Evolutionary conservation across 2,797 vertebrate species (phyloP).

Genomic region (Hapalemur alaotrensis): DNA sequence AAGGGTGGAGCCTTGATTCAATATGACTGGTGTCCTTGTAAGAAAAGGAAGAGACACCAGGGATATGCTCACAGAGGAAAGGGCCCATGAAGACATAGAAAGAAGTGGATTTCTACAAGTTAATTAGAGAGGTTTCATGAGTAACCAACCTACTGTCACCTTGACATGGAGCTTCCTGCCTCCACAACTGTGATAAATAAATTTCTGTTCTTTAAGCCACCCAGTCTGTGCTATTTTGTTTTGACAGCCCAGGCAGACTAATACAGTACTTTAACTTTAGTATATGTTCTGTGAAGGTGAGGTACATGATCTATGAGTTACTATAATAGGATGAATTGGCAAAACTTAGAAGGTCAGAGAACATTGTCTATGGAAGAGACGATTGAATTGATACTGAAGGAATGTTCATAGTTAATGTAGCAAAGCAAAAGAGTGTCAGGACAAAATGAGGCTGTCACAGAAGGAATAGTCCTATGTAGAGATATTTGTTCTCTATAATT

Average conservation of each 20-base stretch:
- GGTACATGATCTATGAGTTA: neutral
- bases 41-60: too few species aligned
- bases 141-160: neutral
- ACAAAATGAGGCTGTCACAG: neutral
- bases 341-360: neutral
- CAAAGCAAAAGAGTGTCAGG: neutral
- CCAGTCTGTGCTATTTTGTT: neutral
- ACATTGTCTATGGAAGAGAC: neutral
- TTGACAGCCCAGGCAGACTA: neutral
- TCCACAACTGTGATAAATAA: neutral
- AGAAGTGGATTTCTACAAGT: neutral
- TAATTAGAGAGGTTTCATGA: neutral
- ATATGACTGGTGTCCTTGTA: neutral
- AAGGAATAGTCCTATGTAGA: neutral
- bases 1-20: neutral
- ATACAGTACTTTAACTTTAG: neutral
- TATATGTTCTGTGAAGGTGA: neutral
- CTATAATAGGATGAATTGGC: neutral
- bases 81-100: accelerated
- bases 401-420: neutral
- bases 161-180: neutral
- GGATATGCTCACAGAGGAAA: neutral
- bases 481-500: neutral
- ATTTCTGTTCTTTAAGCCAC: neutral
- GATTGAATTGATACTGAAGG: neutral